Percentiles rank a stretch among this genome's conserved stretches.
Evolutionary conservation across 2,888 invertebrate genomes (phyloP).

Genomic region (Campoletis raptor): DNA sequence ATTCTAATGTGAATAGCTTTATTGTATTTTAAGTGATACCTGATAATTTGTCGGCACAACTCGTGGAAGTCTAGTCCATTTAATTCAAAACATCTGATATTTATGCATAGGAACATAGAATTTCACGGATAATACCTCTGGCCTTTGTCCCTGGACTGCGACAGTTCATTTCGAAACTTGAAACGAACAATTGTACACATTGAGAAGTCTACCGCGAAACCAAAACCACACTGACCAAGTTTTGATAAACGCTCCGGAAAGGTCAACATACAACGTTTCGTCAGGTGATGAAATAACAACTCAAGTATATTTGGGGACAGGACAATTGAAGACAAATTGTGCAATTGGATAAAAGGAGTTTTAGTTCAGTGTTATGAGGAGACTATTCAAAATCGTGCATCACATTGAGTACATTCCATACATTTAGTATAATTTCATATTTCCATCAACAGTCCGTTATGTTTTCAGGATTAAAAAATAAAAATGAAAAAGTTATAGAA

Average conservation of each 20-base stretch:
- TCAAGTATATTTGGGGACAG: not conserved
- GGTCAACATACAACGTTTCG: constrained; percentile 19
- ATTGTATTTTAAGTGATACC: not conserved
- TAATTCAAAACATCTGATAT: not conserved
- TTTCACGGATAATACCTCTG: constrained; percentile 47
- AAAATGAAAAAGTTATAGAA: too few relatives aligned
- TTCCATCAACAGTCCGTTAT: too few relatives aligned
- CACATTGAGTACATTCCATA: too few relatives aligned
- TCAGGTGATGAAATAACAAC: not conserved
- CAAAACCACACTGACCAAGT: constrained; percentile 38
- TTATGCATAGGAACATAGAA: not conserved
- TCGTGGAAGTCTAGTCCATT: not conserved
- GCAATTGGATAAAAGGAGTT: not conserved
- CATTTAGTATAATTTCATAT: too few relatives aligned
- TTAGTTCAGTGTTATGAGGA: not conserved
- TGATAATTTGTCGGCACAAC: not conserved
- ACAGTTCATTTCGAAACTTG: constrained; percentile 57
- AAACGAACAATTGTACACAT: constrained; percentile 55
- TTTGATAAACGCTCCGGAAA: constrained; percentile 51
- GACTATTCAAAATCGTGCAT: too few relatives aligned
- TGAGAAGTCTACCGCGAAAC: constrained; percentile 40
- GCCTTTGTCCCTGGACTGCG: constrained; percentile 27
- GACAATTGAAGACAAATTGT: not conserved
- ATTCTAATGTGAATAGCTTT: not conserved
- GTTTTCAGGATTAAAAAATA: too few relatives aligned